Evolutionary conservation across 2,888 invertebrate genomes (phyloP), one percentile per base, ranked within the genome.

Genomic region (Hypomecis atomaria): DNA sequence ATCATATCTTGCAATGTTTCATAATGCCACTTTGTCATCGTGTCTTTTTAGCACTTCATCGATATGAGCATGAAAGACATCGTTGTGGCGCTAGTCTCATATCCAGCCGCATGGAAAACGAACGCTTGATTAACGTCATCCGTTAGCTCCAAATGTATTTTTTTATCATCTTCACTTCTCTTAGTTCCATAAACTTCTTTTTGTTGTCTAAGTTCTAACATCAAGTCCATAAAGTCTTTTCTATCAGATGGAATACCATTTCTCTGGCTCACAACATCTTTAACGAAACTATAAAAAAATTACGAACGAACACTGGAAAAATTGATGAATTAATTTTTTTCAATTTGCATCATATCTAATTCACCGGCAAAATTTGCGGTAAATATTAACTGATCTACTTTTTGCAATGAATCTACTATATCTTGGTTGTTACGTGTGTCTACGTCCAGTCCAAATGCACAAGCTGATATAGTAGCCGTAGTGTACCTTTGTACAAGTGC

Each of bases 61-160:
- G 37, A 93, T 79, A 73, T 86, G 8, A 87, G 65, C 42, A 85
- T 66, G 50, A 83, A 89, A 0, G 85, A 66, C 68, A 91, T 78
- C 0, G 88, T 85, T 0, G 88, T 84, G 0, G 92, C 86, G 45
- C 85, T 87, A 0, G 92, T 91, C 68, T 92, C 92, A 67, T 87
- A 92, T 0, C 92, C 92, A 7, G 85, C 93, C 1, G 79, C 76
- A 62, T 88, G 91, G 70, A 93, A 91, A 11, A 90, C 76, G 69
- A 90, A 87, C 1, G 86, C 85, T 70, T 92, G 90, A 0, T 90
- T 84, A 0, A 87, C 49, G 13, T 73, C 76, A 0, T 87, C 81
- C 4, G 82, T 82, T 9, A 88, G 66, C 64, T 83, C 79, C 23
- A 84, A 11, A 6, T 58, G n/a, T 0, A 56, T 13, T 5, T 71